Conservation (phyloP, 2,888 invertebrate species). For the Proisotoma minuta region DNA sequence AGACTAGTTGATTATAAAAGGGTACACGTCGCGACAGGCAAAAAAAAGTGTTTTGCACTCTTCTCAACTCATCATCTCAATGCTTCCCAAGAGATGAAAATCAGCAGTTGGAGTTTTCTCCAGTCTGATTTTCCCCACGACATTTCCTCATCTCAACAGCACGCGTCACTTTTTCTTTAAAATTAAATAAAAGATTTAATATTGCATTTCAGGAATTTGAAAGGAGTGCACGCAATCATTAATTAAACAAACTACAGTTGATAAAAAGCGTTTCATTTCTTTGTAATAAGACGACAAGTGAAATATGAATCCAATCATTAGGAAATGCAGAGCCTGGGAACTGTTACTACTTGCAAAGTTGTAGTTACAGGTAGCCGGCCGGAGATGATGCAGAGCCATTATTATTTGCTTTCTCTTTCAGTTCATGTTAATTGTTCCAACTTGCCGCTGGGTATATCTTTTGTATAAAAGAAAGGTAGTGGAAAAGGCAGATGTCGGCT, state of each 20-base stretch:
- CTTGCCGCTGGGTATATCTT: not conserved
- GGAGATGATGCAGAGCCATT: too few species aligned
- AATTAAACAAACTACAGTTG: not conserved
- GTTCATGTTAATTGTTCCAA: constrained; percentile 5
- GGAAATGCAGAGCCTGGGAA: too few species aligned
- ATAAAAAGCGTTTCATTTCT: too few species aligned
- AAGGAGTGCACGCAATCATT: not conserved
- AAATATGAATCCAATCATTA: too few species aligned
- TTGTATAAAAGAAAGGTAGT: not conserved
- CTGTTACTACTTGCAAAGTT: too few species aligned
- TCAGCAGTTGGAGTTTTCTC: too few species aligned
- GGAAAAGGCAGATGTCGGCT: constrained; percentile 3
- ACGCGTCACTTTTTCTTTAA: too few species aligned
- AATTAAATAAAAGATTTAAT: too few species aligned
- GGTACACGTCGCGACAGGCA: not conserved
- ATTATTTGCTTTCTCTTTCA: constrained; percentile 3
- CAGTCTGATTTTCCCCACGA: too few species aligned
- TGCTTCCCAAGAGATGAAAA: constrained; percentile 1
- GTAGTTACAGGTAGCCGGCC: too few species aligned
- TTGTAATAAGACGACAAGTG: too few species aligned
- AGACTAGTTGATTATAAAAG: not conserved
- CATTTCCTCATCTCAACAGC: too few species aligned
- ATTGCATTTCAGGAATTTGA: not conserved
- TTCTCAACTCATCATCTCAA: not conserved
- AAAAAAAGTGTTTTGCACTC: not conserved